These are phyloP conservation scores for Lepetodrilus schrolli DNA, from an alignment of 2,888 invertebrate species.

Conservation along the genomic window DNA sequence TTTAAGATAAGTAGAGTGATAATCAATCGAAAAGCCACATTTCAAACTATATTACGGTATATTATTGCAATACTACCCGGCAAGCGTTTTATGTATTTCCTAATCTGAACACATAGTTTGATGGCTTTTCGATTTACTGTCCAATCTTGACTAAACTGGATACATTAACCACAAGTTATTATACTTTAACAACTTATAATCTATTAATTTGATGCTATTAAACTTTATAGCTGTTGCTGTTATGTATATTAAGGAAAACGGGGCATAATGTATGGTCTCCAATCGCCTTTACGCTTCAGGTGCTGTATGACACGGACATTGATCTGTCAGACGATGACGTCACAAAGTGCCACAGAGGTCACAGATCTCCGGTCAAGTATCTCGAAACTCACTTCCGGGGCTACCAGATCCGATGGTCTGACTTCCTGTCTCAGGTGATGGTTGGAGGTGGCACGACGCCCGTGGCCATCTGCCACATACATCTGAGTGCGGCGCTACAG, in stretches of 20 bases:
- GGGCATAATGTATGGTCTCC: too few species aligned
- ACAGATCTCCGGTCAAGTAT: not conserved
- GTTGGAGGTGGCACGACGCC: slow-evolving; percentile 24
- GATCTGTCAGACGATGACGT: slow-evolving; percentile 19
- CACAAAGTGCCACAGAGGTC: not conserved
- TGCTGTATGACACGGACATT: slow-evolving; percentile 22
- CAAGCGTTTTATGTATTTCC: too few species aligned
- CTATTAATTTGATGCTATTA: too few species aligned
- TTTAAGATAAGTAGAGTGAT: not conserved
- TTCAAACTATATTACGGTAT: not conserved
- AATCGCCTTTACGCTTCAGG: too few species aligned
- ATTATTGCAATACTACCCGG: not conserved
- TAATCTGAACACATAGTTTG: too few species aligned
- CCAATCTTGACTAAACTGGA: too few species aligned
- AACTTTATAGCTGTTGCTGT: too few species aligned
- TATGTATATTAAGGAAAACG: too few species aligned
- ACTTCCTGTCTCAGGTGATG: slow-evolving; percentile 39
- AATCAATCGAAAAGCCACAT: not conserved
- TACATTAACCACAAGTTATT: too few species aligned
- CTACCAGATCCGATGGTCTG: slow-evolving; percentile 44
- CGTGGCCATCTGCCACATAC: slow-evolving; percentile 29
- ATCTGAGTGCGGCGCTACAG: slow-evolving; percentile 42
- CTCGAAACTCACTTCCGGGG: slow-evolving; percentile 34
- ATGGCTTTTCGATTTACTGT: too few species aligned
- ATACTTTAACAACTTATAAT: too few species aligned